phyloP scores from a whole-genome alignment of 2,888 invertebrate species.

The Neoascia interrupta region DNA sequence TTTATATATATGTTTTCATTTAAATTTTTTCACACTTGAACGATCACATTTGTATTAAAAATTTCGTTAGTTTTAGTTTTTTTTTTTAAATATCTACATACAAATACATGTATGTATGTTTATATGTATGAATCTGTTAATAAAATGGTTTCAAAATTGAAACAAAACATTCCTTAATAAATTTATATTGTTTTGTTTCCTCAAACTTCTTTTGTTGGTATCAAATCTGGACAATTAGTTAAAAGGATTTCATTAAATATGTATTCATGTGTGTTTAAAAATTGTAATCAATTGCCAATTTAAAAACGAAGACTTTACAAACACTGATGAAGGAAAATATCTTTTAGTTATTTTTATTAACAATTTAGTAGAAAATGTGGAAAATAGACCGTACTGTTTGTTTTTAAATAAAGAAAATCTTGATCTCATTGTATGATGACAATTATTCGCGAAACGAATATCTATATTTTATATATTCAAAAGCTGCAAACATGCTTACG shows the following conservation, averaged over 20 bases:
- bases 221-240: constrained; percentile 49
- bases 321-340: too few species aligned
- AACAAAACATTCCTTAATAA: constrained; percentile 33
- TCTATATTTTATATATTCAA: constrained; percentile 49
- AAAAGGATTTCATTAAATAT: too few species aligned
- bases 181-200: constrained; percentile 34
- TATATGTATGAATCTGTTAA: too few species aligned
- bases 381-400: too few species aligned
- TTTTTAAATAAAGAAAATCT: too few species aligned
- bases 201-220: constrained; percentile 33
- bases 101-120: too few species aligned
- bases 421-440: constrained; percentile 35
- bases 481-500: constrained; percentile 28
- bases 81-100: constrained; percentile 2
- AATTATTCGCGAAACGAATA: constrained; percentile 31
- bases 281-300: not conserved
- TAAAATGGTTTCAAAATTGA: too few species aligned
- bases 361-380: too few species aligned
- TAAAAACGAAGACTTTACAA: not conserved
- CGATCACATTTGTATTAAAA: constrained; percentile 38
- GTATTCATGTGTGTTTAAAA: not conserved
- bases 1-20: constrained; percentile 17
- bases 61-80: constrained; percentile 26
- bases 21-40: constrained; percentile 34
- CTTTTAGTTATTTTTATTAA: too few species aligned